A percentile compares a stretch with the other conserved stretches of the same genome.
phyloP scores from a whole-genome alignment of 2,113 vertebrate genomes.

The Microcebus jonahi region DNA sequence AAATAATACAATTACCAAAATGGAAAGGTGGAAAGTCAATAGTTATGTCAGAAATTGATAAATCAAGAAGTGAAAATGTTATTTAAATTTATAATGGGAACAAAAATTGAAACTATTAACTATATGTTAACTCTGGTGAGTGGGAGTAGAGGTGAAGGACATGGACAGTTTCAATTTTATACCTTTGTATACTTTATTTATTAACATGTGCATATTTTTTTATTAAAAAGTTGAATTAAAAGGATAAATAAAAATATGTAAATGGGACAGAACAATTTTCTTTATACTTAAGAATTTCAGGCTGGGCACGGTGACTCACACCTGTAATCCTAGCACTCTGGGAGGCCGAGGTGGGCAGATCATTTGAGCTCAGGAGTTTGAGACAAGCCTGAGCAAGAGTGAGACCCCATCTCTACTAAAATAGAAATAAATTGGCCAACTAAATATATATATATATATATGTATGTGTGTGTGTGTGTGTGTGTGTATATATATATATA shows the following conservation, averaged over 20 bases:
- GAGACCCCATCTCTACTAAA: too few species aligned
- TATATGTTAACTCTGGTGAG: neutral
- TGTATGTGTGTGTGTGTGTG: too few species aligned
- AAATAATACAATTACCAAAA: neutral
- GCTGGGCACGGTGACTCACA: too few species aligned
- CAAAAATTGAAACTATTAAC: neutral
- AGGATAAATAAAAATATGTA: neutral
- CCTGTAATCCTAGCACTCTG: too few species aligned
- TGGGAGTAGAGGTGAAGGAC: neutral
- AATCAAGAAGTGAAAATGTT: neutral
- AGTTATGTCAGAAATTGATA: conserved; percentile 11
- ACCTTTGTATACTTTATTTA: neutral
- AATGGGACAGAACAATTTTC: neutral
- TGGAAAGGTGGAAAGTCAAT: neutral
- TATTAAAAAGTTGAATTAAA: conserved; percentile 13
- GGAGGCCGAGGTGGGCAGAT: too few species aligned
- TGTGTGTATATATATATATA: too few species aligned
- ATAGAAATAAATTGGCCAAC: too few species aligned
- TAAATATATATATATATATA: too few species aligned
- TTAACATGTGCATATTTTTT: neutral
- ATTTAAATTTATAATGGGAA: conserved; percentile 4
- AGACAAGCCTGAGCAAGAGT: too few species aligned
- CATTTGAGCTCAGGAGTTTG: too few species aligned
- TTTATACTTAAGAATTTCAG: conserved; percentile 5
- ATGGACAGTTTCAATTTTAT: neutral